These are phyloP conservation scores for Doryteuthis pealeii DNA, from an alignment of 1,140 invertebrate genomes.

Conservation along the genomic window DNA sequence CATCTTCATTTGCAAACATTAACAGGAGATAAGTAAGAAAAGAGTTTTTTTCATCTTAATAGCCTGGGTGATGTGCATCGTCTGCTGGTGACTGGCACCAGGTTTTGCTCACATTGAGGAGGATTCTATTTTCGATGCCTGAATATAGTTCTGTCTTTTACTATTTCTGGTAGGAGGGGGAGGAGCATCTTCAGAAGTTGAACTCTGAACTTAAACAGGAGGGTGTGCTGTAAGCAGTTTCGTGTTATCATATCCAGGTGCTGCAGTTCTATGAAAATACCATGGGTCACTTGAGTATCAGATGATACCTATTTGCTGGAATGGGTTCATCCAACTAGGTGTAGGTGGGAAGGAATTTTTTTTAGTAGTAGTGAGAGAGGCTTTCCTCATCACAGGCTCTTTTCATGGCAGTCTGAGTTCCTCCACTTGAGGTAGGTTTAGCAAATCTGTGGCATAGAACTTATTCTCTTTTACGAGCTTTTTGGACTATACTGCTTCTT, in stretches of 20 bases:
- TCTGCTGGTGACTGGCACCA: too few relatives aligned
- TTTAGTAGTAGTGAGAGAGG: background rate
- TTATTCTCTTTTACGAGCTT: background rate
- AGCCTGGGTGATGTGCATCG: too few relatives aligned
- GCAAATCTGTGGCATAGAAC: background rate
- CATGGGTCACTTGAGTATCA: background rate
- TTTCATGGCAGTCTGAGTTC: conserved; percentile 1
- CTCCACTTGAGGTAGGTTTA: background rate
- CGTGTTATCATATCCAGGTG: background rate
- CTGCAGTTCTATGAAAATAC: background rate
- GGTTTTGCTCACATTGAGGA: too few relatives aligned
- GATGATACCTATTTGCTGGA: background rate
- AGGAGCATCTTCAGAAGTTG: background rate
- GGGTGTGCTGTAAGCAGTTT: background rate
- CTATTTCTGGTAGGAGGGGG: too few relatives aligned
- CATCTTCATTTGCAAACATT: too few relatives aligned
- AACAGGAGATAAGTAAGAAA: too few relatives aligned
- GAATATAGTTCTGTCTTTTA: background rate
- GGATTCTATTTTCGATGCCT: background rate
- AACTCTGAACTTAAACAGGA: background rate
- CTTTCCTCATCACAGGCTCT: background rate
- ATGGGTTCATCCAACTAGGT: background rate
- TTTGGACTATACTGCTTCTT: background rate
- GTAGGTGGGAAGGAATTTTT: background rate
- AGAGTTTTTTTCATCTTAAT: too few relatives aligned